Evolutionary conservation across 2,888 invertebrate genomes (phyloP), one percentile per base, ranked within the genome.

Genomic region (Nomada fucata): DNA sequence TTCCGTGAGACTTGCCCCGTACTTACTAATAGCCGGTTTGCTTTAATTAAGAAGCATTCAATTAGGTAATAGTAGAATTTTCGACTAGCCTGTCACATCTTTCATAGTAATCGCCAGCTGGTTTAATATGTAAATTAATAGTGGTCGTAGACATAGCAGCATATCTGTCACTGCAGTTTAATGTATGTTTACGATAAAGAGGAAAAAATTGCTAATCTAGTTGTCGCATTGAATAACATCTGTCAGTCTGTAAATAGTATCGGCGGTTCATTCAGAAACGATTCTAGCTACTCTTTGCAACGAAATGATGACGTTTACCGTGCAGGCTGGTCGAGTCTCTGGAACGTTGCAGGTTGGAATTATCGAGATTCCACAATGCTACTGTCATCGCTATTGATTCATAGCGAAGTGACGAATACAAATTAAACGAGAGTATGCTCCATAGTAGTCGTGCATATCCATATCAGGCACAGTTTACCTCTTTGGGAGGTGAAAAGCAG

Each of bases 321-420:
- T 26, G 10, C 26, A 42, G 47, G 55, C 18, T 15, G 26, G 9
- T 13, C 13, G 20, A n/a, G 36, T 23, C 2, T 29, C 29, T 42
- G 15, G 47, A 50, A 63, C 53, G 57, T n/a, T 44, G 26, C 18
- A 36, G 50, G 67, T 29, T 80, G 57, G 52, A 77, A 77, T 80
- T 77, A 77, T 68, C 72, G 55, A 18, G 67, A 77, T 77, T 57
- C 67, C 67, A 55, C 68, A 15, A 55, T 77, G 67, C 29, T 7
- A 61, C 42, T 77, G 71, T 72, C 79, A 80, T 76, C 53, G 55
- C 15, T 47, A 42, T 71, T 52, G 61, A 72, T 80, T 77, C 67
- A 10, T 7, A 52, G 63, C 18, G 3, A 57, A 29, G n/a, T 11
- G 20, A 18, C 44, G 71, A 57, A 57, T 68, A 68, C 57, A 29